These are phyloP conservation scores for Palythoa grandis DNA, from an alignment of 92 coral and sea anemone species.

Conservation along the genomic window DNA sequence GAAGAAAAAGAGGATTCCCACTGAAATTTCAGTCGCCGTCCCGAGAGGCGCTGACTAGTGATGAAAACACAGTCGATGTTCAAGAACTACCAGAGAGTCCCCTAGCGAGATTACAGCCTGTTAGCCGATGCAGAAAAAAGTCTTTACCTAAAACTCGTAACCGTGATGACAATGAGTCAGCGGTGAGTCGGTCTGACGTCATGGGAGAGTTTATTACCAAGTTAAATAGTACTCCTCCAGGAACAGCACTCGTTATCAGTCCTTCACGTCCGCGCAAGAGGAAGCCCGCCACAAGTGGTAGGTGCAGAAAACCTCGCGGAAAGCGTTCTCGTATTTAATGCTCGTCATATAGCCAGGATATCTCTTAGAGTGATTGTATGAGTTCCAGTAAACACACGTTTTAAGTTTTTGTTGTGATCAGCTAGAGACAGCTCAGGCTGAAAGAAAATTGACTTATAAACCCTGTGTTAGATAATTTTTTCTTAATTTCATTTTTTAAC, in stretches of 20 bases:
- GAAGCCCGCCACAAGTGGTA: not conserved
- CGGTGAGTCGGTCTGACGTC: not conserved
- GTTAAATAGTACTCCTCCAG: constrained; percentile 20
- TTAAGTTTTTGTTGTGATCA: too few relatives aligned
- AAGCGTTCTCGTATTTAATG: constrained; percentile 22
- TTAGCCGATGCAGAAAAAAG: not conserved
- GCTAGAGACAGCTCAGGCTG: too few relatives aligned
- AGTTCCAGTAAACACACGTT: not conserved
- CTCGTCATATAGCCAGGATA: not conserved
- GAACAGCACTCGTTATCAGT: constrained; percentile 4
- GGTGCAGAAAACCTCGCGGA: not conserved
- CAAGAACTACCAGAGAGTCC: constrained; percentile 35
- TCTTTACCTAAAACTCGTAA: not conserved
- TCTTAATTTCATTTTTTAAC: too few relatives aligned
- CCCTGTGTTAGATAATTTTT: too few relatives aligned
- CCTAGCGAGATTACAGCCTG: not conserved
- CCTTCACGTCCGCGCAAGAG: constrained; percentile 39
- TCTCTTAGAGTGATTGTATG: too few relatives aligned
- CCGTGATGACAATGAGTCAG: not conserved
- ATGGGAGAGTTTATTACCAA: not conserved
- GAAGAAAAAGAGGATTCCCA: not conserved
- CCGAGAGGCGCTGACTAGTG: not conserved
- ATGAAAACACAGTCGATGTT: not conserved
- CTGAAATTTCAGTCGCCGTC: not conserved
- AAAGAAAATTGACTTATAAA: too few relatives aligned